Percentiles rank a stretch among this genome's conserved stretches.
Evolutionary conservation across 2,797 vertebrate genomes (phyloP).

Genomic region (Sebastes hubbsi): DNA sequence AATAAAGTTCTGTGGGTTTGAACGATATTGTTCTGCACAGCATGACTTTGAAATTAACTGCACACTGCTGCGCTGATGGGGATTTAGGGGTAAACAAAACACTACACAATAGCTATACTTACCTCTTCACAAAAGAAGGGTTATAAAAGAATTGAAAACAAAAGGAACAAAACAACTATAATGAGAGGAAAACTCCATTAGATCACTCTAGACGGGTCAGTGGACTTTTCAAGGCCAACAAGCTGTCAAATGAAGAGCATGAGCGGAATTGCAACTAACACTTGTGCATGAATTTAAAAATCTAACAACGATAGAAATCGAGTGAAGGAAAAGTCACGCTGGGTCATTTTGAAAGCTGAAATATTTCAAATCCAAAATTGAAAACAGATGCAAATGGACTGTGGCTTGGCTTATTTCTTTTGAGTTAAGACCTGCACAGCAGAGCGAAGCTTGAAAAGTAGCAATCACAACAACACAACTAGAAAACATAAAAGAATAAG

Average conservation of each 20-base stretch:
- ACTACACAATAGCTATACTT: neutral
- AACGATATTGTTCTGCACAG: neutral
- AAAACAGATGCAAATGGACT: constrained; percentile 71
- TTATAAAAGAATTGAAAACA: constrained; percentile 12
- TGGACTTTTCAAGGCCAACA: constrained; percentile 25
- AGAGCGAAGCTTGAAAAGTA: constrained; percentile 12
- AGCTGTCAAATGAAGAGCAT: constrained; percentile 48
- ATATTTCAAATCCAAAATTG: constrained; percentile 68
- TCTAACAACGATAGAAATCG: constrained; percentile 46
- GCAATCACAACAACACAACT: constrained; percentile 35
- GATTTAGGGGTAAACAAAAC: constrained; percentile 16
- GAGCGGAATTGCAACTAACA: constrained; percentile 36
- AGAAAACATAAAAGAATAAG: constrained; percentile 11
- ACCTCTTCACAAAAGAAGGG: constrained; percentile 1
- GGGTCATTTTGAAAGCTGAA: constrained; percentile 70
- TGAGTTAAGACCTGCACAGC: constrained; percentile 19
- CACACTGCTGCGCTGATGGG: neutral
- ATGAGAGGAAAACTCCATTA: constrained; percentile 10
- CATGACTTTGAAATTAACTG: neutral
- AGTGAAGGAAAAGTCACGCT: constrained; percentile 60
- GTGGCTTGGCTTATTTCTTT: constrained; percentile 45
- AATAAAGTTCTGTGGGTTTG: neutral
- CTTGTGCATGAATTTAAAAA: constrained; percentile 35
- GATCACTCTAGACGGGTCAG: constrained; percentile 25
- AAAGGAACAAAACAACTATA: constrained; percentile 6